Base-by-base conservation (phyloP, 1,140 invertebrate genomes). In the Pomacea maculata region DNA sequence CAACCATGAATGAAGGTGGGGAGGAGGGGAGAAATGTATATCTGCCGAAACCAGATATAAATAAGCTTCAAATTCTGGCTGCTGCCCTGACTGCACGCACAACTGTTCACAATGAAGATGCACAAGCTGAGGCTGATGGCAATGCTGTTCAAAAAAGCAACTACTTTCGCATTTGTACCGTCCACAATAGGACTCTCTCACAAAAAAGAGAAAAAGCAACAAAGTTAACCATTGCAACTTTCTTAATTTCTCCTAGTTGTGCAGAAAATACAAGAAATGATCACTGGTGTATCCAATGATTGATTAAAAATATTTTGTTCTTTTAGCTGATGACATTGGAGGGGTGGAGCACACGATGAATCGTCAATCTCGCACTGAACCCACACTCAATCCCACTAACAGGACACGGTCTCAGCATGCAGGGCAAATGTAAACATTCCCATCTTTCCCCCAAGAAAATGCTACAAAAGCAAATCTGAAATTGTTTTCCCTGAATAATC, bases 1-100 rank as follows among this genome's bases (percentile, higher is more conserved):
- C 73, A 75, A 75, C 57, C 73, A 75, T 75, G 52, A 57, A 75
- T 55, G 54, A 55, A 75, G 52, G 52, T 72, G 71, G 29, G 71
- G 25, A 74, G 45, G 55, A 74, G 34, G 34, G 34, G 57, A 61
- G 57, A 75, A 75, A 75, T 54, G 73, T 55, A 17, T 55, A 55
- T 21, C 73, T 75, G 57, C 73, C 55, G 73, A 55, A 55, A 75
- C 54, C 29, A 75, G 73, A 75, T 34, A 70, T 70, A 70, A 70
- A 70, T 70, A 70, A n/a, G 67, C 67, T 70, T 70, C 11, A 70
- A 21, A 70, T 14, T 25, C 11, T 34, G 21, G 67, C 67, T 34
- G n/a, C 29, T n/a, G 29, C 67, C 67, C 67, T 70, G 29, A 70
- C 29, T 25, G n/a, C 67, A 70, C 67, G 67, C 67, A 70, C n/a